Evolutionary conservation across 2,113 vertebrate species (phyloP), one percentile per base, ranked within the genome.

Genomic region (Garra rufa): DNA sequence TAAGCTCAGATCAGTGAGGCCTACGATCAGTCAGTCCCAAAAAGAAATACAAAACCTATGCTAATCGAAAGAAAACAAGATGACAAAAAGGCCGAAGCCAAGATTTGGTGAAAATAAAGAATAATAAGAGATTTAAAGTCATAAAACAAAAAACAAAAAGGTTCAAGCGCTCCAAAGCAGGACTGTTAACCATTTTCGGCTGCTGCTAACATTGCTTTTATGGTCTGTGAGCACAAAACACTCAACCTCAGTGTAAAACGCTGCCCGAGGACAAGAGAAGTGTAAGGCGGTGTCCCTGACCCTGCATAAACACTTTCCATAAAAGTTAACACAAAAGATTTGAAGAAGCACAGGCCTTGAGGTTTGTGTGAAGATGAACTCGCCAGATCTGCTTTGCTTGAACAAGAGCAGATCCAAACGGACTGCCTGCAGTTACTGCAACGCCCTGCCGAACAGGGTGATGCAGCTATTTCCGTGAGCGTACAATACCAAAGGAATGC

Each of bases 281-380:
- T 89, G 91, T 88, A 92, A 93, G 90, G 89, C 90, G 76, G 89
- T 92, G 92, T 91, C 89, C 89, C 87, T 93, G 93, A 95, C 93
- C 93, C 88, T 88, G 89, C 89, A 92, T 94, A 94, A 94, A 94
- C 93, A 94, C 93, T 92, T 89, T 91, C 89, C 87, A 86, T 95
- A 93, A 95, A 93, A 91, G 90, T 93, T 91, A 92, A 92, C 91
- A 82, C 89, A 67, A 86, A 90, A 85, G 88, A 92, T 89, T 93
- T 90, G 87, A 90, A 90, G 87, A 81, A 85, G 89, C 81, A 24
- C 81, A 70, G 91, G 76, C 77, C 89, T 92, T 92, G 89, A 92
- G 90, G 90, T 90, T 90, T 90, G 80, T 86, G 83, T 28, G 79
- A 86, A 93, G 92, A 93, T 91, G 91, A 90, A 88, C 90, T 91